Percentiles rank a stretch among this genome's conserved stretches.
phyloP scores from a whole-genome alignment of 2,113 vertebrate genomes.

The Pimephales promelas region DNA sequence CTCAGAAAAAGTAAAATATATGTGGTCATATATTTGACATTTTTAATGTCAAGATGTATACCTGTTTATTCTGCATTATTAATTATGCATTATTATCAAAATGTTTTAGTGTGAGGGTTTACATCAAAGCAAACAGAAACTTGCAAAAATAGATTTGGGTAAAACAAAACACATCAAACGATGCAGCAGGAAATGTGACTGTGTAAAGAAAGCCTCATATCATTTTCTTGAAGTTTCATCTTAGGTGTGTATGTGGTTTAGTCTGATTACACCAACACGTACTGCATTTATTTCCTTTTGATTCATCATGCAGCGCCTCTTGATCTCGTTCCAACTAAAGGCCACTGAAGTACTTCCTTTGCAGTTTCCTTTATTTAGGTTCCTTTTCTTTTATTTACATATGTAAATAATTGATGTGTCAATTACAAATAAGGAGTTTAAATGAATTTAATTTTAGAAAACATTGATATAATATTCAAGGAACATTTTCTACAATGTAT shows the following conservation, averaged over 20 bases:
- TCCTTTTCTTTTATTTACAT: too few relatives aligned
- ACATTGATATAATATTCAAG: too few relatives aligned
- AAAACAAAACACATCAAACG: background rate
- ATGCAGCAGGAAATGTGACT: background rate
- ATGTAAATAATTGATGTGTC: background rate
- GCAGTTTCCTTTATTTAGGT: background rate
- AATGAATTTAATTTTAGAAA: too few relatives aligned
- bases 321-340: background rate
- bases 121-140: background rate
- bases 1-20: background rate
- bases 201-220: background rate
- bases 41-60: background rate
- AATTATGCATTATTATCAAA: background rate
- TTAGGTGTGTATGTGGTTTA: slow-evolving; percentile 1
- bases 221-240: too few relatives aligned
- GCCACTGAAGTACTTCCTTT: background rate
- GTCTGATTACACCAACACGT: background rate
- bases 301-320: slow-evolving; percentile 22
- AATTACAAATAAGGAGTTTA: background rate
- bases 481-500: too few relatives aligned
- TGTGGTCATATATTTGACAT: background rate
- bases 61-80: background rate
- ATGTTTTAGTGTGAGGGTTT: background rate
- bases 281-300: background rate
- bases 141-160: background rate